These are phyloP conservation scores for Phenganax subtilis DNA, from an alignment of 92 coral and sea anemone species.

Conservation along the genomic window DNA sequence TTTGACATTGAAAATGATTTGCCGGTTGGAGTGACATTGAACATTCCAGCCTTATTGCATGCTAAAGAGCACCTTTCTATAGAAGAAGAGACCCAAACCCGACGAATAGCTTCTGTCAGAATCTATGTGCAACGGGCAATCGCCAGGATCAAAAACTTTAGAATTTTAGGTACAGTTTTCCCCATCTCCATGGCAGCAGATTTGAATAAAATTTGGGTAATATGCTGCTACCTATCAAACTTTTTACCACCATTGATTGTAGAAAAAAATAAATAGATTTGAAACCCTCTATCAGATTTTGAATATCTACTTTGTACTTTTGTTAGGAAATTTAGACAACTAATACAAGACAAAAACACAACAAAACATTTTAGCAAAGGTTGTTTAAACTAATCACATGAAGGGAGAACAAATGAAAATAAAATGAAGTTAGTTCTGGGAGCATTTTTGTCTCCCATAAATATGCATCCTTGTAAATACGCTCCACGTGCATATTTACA, in stretches of 20 bases:
- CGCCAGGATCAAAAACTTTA: constrained; percentile 51
- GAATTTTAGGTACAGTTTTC: constrained; percentile 45
- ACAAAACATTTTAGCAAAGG: background rate
- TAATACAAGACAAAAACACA: background rate
- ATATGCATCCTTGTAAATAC: constrained; percentile 31
- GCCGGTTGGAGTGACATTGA: constrained; percentile 46
- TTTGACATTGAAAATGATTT: constrained; percentile 40
- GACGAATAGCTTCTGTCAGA: constrained; percentile 52
- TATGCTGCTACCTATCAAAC: constrained; percentile 50
- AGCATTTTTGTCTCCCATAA: constrained; percentile 51
- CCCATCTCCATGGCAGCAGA: constrained; percentile 62
- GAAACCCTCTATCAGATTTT: no score
- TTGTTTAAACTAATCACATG: background rate
- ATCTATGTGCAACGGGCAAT: constrained; percentile 62
- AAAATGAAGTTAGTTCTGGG: no score
- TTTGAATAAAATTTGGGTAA: constrained; percentile 52
- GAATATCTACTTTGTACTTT: background rate
- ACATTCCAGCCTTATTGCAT: constrained; percentile 52
- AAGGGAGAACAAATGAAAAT: constrained; percentile 44
- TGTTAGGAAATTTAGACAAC: background rate
- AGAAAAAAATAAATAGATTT: background rate
- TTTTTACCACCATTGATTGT: constrained; percentile 48
- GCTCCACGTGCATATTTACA: constrained; percentile 43
- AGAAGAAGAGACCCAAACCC: constrained; percentile 51
- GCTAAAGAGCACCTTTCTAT: constrained; percentile 48